Base-by-base conservation (phyloP, 1,140 invertebrate species). In the Pomacea maculata region DNA sequence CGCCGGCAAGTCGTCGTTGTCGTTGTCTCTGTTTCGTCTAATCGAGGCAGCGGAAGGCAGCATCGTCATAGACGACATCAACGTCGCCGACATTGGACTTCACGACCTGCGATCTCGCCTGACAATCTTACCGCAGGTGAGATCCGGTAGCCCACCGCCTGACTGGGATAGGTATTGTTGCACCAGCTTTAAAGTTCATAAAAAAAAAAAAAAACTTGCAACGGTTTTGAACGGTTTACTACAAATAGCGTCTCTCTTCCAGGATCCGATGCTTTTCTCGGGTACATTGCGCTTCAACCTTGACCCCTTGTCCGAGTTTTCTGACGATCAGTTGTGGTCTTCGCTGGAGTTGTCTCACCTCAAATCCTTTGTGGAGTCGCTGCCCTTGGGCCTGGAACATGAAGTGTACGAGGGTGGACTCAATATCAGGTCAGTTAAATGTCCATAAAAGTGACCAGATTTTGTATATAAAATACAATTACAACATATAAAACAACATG, bases 201-300 rank as follows among this genome's bases (percentile, higher is more conserved):
- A 61, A 11, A 61, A 61, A 57, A 9, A 25, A 54, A 25, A n/a
- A 61, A 61, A 11, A 8, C 12, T 64, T 25, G 9, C 10, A 21
- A 25, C 57, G 1, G 15, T 2, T 61, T 11, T 61, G n/a, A 61
- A 25, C 7, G 5, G 34, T 6, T 29, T 64, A 12, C 29, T 61
- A 17, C 4, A 6, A 61, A 0, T 8, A 14, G 1, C 4, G 11
- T 61, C 57, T 11, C 57, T 61, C 57, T 79, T 87, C 70, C 71
- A 90, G 87, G 92, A 93, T 78, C 96, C 96, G 0, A 94, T 97
- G n/a, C 89, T 97, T 2, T 97, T 97, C 89, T 95, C 95, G 2
- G 96, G 95, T 0, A 94, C 82, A 11, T 88, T 97, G 80, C 93
- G 96, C 25, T 94, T 94, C 86, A 98, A 98, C 91, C 92, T 98